Evolutionary conservation across 2,888 invertebrate species (phyloP), one percentile per base, ranked within the genome.

Genomic region (Muschampia plurimacula): DNA sequence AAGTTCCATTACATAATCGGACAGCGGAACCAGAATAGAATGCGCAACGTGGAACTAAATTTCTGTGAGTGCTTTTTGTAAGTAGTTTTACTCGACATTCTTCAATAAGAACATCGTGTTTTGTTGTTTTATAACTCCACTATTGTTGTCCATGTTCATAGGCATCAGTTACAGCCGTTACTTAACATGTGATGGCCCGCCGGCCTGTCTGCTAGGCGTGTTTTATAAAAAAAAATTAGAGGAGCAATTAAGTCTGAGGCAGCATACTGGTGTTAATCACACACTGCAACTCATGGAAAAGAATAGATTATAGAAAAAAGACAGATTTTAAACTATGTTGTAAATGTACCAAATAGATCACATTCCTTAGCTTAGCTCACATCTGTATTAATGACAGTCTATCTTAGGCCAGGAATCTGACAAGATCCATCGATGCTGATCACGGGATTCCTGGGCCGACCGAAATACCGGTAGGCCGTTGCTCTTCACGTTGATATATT

Each of bases 401-500:
- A 71, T 66, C 66, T 71, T 66, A 65, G 28, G 64, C 49, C 44
- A 12, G 71, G 59, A 72, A 62, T 66, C 49, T 62, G 49, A 55
- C 63, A 9, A 28, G 39, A 64, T 66, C 66, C 49, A 60, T 59
- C 65, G 55, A 71, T 70, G 64, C 69, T 57, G 46, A 63, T 60
- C 59, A 44, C 55, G 6, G 57, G 55, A 69, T 64, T 64, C 64
- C 67, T 65, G 52, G 52, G 15, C n/a, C 28, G 46, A 73, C 69
- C 74, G 69, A 76, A 76, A 75, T 76, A 77, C 74, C 73, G 72
- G 73, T 59, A 86, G 90, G 91, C 89, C 89, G 83, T 85, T 84
- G 87, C 89, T 80, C 87, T 83, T 74, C 72, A 78, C 82, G 76
- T 77, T 81, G 84, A 83, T 91, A 87, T 89, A 89, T 89, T 89